Conservation (phyloP, 1,140 invertebrate genomes). For the Lysiphlebus fabarum region DNA sequence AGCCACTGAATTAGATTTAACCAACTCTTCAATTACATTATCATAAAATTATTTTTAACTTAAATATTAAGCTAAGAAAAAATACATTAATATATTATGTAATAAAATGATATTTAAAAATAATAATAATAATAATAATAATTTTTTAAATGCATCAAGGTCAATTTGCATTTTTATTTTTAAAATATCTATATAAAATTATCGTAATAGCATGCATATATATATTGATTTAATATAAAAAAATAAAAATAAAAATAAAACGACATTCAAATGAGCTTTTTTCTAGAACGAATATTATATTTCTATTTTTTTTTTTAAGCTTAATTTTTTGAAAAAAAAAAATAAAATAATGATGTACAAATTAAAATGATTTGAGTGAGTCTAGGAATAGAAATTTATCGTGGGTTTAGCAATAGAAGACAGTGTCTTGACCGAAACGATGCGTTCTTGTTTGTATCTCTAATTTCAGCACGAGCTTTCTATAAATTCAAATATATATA, state of each 20-base stretch:
- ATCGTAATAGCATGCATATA: no score
- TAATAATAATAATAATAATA: no score
- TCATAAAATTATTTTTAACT: background rate
- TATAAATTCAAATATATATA: no score
- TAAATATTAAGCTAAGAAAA: background rate
- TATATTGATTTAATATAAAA: no score
- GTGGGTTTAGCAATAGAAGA: constrained; percentile 1
- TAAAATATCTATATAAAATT: no score
- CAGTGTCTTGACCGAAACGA: constrained; percentile 25
- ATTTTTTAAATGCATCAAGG: no score
- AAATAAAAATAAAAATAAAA: no score
- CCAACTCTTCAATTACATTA: no score
- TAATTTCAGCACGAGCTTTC: constrained; percentile 31
- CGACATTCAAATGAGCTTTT: no score
- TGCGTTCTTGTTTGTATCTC: constrained; percentile 24
- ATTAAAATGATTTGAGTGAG: constrained; percentile 18
- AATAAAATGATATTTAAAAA: no score
- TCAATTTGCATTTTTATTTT: no score
- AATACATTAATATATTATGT: background rate
- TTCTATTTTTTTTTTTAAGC: background rate
- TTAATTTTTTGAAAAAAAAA: background rate
- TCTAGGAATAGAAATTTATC: constrained; percentile 29
- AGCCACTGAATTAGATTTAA: no score
- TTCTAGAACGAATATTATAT: background rate
- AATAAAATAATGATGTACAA: constrained; percentile 7